These are phyloP conservation scores for Pituophis catenifer DNA, from an alignment of 2,113 vertebrate genomes.

Conservation along the genomic window DNA sequence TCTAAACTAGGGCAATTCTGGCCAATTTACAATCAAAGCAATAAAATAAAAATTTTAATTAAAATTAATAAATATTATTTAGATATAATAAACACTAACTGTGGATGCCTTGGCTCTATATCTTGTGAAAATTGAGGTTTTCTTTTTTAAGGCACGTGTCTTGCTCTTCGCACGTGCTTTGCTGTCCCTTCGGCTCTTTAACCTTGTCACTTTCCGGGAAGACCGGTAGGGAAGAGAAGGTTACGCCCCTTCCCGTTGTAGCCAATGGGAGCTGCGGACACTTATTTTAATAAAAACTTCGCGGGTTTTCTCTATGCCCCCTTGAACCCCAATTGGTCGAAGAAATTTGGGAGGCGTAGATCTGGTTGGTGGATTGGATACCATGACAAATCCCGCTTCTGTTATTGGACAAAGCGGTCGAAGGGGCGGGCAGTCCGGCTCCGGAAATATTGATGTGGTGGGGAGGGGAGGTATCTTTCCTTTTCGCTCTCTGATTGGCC, in stretches of 20 bases:
- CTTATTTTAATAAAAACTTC: neutral
- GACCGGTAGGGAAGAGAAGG: neutral
- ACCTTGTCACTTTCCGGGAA: neutral
- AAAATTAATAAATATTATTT: neutral
- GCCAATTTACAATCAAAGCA: neutral
- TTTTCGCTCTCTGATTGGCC: neutral
- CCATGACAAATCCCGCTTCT: neutral
- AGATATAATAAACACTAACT: neutral
- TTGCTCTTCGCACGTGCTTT: neutral
- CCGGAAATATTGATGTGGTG: neutral
- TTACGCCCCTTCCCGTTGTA: neutral
- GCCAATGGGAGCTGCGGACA: neutral
- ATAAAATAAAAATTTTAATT: neutral
- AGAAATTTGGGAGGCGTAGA: neutral
- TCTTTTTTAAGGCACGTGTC: neutral
- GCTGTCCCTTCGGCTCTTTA: neutral
- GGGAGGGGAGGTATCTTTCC: no score
- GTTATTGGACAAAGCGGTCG: neutral
- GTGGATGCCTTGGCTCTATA: neutral
- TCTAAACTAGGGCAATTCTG: neutral
- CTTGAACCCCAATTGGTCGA: neutral
- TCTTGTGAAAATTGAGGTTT: neutral
- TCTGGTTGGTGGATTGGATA: neutral
- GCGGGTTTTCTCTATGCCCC: neutral
- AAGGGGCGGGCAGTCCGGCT: no score